Conservation (phyloP, 1,140 invertebrate species). For the Varroa destructor region DNA sequence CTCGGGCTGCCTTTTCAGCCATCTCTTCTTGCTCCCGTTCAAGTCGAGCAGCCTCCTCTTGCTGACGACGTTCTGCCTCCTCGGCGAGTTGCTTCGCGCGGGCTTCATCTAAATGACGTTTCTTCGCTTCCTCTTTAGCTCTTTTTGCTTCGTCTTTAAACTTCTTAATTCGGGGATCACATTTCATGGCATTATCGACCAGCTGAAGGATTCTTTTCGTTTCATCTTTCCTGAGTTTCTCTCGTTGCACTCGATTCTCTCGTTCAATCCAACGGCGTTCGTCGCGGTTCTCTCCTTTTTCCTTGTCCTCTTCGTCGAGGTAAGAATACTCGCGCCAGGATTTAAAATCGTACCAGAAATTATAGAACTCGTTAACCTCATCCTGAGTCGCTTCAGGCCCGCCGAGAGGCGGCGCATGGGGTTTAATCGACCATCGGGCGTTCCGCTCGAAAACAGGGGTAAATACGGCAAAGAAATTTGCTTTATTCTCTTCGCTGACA, state of each 20-base stretch:
- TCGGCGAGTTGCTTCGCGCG: constrained; percentile 1
- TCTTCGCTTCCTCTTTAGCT: constrained; percentile 49
- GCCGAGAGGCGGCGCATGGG: constrained; percentile 70
- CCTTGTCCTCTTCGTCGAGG: constrained; percentile 94
- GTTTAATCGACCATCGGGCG: constrained; percentile 73
- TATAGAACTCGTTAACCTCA: constrained; percentile 48
- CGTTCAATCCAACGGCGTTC: constrained; percentile 5
- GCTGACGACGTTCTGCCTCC: background rate
- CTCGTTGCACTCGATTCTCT: background rate
- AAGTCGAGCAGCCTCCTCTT: constrained; percentile 38
- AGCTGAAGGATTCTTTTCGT: constrained; percentile 71
- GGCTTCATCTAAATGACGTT: background rate
- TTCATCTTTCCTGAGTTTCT: constrained; percentile 53
- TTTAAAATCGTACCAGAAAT: constrained; percentile 66
- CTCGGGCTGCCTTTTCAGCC: constrained; percentile 59
- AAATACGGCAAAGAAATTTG: constrained; percentile 62
- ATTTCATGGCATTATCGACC: constrained; percentile 82
- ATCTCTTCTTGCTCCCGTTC: constrained; percentile 65
- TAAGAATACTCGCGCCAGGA: constrained; percentile 99
- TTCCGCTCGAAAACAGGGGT: constrained; percentile 68
- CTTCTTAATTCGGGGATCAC: constrained; percentile 74
- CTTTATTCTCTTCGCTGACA: constrained; percentile 55
- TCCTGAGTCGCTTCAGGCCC: constrained; percentile 49
- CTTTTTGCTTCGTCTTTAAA: constrained; percentile 92
- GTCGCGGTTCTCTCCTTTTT: constrained; percentile 67